These are phyloP conservation scores for Drosophila neutralis DNA, from an alignment of 2,888 invertebrate genomes.

Conservation along the genomic window DNA sequence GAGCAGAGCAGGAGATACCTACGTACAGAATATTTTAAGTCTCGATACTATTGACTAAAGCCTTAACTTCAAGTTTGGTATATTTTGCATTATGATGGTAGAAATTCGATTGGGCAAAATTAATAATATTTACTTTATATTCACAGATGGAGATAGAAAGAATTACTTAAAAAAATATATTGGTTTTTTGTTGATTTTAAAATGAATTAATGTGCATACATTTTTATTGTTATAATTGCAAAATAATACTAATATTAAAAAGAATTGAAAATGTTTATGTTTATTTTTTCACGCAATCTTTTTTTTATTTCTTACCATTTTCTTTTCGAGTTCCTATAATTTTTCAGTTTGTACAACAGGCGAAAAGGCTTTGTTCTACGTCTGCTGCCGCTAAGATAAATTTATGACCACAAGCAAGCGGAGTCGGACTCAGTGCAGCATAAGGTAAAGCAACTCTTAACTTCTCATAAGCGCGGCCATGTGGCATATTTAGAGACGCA, in stretches of 20 bases:
- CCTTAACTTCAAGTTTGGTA: neutral
- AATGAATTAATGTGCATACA: too few species aligned
- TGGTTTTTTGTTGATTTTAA: neutral
- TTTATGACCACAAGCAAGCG: conserved; percentile 4
- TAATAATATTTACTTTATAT: neutral
- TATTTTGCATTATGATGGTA: neutral
- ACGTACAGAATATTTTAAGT: conserved; percentile 5
- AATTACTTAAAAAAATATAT: neutral
- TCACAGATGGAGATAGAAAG: too few species aligned
- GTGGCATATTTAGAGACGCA: conserved; percentile 13
- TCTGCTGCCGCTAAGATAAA: neutral
- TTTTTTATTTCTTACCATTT: too few species aligned
- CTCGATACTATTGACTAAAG: neutral
- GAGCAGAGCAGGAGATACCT: conserved; percentile 5
- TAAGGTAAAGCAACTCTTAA: conserved; percentile 26
- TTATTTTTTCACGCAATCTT: neutral
- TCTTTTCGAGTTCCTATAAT: neutral
- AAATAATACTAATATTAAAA: too few species aligned
- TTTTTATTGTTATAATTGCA: too few species aligned
- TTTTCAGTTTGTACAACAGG: neutral
- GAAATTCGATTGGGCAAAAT: neutral
- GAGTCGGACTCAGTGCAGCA: conserved; percentile 3
- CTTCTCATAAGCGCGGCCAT: conserved; percentile 31
- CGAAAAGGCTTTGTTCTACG: neutral
- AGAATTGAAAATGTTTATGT: neutral